Percentiles rank a stretch among this genome's conserved stretches.
Evolutionary conservation across 2,113 vertebrate genomes (phyloP).

Genomic region (Scatophagus argus): DNA sequence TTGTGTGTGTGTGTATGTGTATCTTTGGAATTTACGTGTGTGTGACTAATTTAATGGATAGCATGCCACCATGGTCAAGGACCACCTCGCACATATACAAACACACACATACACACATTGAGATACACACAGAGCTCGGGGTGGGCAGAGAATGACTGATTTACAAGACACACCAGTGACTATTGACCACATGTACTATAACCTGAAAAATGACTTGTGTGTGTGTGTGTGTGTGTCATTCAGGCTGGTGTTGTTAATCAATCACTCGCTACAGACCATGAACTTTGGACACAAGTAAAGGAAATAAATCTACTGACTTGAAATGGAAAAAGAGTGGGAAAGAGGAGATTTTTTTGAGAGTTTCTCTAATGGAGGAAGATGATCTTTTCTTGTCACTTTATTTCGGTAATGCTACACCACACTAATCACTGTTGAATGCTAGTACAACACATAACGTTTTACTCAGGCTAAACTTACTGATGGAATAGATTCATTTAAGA

Average conservation of each 20-base stretch:
- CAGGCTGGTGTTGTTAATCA: slow-evolving; percentile 64
- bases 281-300: slow-evolving; percentile 68
- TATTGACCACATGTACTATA: slow-evolving; percentile 72
- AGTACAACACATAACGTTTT: too few relatives aligned
- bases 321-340: slow-evolving; percentile 22
- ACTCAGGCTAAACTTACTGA: background rate
- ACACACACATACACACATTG: background rate
- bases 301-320: slow-evolving; percentile 68
- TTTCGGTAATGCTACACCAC: background rate
- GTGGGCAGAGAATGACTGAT: slow-evolving; percentile 58
- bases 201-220: slow-evolving; percentile 58
- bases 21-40: slow-evolving; percentile 49
- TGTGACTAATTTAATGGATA: slow-evolving; percentile 68
- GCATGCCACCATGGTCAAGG: slow-evolving; percentile 66
- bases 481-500: background rate
- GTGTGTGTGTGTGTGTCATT: slow-evolving; percentile 50
- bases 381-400: background rate
- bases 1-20: slow-evolving; percentile 43
- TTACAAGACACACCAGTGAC: slow-evolving; percentile 65
- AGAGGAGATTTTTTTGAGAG: slow-evolving; percentile 6
- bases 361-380: too few relatives aligned
- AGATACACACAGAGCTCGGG: slow-evolving; percentile 30
- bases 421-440: too few relatives aligned
- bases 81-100: slow-evolving; percentile 19
- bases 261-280: slow-evolving; percentile 75